Conservation (phyloP, 2,888 invertebrate species). For the Agrochola litura region DNA sequence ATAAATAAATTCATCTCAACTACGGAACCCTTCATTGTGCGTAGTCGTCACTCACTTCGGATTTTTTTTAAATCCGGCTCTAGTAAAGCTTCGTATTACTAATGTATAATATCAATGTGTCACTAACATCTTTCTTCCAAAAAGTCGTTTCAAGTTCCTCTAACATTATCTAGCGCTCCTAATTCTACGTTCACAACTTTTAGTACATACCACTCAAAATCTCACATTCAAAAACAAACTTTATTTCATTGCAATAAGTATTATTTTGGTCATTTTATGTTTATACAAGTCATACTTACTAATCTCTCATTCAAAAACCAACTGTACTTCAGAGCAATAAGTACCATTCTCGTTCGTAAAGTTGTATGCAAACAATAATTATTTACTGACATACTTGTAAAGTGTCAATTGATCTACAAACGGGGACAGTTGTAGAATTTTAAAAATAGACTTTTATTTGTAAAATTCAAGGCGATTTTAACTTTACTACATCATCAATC, state of each 20-base stretch:
- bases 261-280: too few relatives aligned
- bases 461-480: conserved; percentile 9
- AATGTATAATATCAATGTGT: not conserved
- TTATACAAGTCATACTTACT: too few relatives aligned
- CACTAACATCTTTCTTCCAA: not conserved
- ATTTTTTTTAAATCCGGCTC: too few relatives aligned
- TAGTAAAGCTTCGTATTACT: too few relatives aligned
- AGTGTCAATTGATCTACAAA: conserved; percentile 47
- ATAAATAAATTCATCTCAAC: too few relatives aligned
- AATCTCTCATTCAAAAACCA: not conserved
- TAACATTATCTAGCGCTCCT: not conserved
- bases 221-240: not conserved
- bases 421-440: conserved; percentile 9
- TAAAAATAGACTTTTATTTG: conserved; percentile 1
- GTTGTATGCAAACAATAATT: conserved; percentile 1
- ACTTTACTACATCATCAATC: too few relatives aligned
- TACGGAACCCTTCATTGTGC: too few relatives aligned
- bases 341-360: not conserved
- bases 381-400: conserved; percentile 35
- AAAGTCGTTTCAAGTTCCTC: not conserved
- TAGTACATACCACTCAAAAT: not conserved
- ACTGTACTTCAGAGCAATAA: fast-evolving
- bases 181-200: not conserved
- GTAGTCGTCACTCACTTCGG: too few relatives aligned
- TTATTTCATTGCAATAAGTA: fast-evolving